Evolutionary conservation across 2,113 vertebrate genomes (phyloP).

Genomic region (Stegostoma tigrinum): DNA sequence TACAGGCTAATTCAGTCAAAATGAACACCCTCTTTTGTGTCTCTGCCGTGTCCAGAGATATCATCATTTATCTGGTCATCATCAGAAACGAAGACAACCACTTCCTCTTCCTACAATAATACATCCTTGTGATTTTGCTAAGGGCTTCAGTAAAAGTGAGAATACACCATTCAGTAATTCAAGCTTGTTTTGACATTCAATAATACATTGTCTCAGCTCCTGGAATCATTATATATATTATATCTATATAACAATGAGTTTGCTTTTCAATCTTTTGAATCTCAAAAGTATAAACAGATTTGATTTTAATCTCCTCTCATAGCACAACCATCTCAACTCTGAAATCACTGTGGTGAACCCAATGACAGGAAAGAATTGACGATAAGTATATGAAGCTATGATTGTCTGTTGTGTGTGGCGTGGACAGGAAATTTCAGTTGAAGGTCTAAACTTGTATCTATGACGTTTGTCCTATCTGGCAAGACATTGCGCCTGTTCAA

Average conservation of each 20-base stretch:
- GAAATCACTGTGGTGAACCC: background rate
- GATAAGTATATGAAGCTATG: background rate
- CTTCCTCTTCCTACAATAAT: background rate
- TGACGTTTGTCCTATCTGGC: background rate
- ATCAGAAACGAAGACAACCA: background rate
- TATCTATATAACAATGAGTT: background rate
- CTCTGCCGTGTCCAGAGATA: background rate
- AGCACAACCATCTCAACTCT: background rate
- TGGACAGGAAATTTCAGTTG: background rate
- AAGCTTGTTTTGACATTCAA: background rate
- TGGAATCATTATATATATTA: background rate
- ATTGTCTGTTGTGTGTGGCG: background rate
- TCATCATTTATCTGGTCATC: background rate
- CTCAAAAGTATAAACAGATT: background rate
- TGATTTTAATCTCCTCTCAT: background rate
- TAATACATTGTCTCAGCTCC: background rate
- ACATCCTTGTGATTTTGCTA: background rate
- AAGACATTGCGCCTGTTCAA: too few relatives aligned
- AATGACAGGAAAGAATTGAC: background rate
- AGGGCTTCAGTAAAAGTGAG: background rate
- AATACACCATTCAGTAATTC: background rate
- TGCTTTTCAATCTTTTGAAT: background rate
- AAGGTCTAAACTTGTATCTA: background rate
- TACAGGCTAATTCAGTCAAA: background rate
- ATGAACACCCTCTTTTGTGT: background rate